Percentiles rank a stretch among this genome's conserved stretches.
These are phyloP conservation scores for Thereva unica DNA, from an alignment of 2,888 invertebrate species.

Conservation along the genomic window DNA sequence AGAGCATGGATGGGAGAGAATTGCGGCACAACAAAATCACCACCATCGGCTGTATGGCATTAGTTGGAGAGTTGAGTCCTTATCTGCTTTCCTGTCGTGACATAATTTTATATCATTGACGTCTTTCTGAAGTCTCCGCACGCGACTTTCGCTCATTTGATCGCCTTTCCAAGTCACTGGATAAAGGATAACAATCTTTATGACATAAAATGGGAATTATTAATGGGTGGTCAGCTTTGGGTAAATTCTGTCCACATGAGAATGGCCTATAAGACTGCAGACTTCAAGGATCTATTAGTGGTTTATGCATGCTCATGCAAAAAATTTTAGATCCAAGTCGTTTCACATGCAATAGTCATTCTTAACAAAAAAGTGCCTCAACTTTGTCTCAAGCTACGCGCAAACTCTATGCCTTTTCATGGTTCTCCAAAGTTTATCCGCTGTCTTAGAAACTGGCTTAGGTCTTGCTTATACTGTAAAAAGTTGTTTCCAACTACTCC, in stretches of 20 bases:
- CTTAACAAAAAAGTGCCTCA: too few relatives aligned
- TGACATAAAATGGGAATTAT: slow-evolving; percentile 47
- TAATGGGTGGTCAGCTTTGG: slow-evolving; percentile 43
- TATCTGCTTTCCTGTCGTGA: slow-evolving; percentile 60
- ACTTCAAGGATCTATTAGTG: neutral
- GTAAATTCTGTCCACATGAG: slow-evolving; percentile 6
- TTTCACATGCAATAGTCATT: too few relatives aligned
- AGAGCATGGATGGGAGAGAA: slow-evolving; percentile 14
- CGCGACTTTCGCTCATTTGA: slow-evolving; percentile 42
- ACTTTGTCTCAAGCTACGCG: too few relatives aligned
- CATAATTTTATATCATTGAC: slow-evolving; percentile 56
- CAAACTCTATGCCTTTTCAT: too few relatives aligned
- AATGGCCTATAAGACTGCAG: neutral
- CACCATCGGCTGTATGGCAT: slow-evolving; percentile 15
- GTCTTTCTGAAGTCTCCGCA: slow-evolving; percentile 34
- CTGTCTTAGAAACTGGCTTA: too few relatives aligned
- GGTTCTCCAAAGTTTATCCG: too few relatives aligned
- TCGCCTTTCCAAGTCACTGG: slow-evolving; percentile 38
- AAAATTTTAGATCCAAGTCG: too few relatives aligned
- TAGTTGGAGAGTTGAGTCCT: slow-evolving; percentile 47
- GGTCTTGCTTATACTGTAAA: too few relatives aligned
- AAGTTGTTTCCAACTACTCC: too few relatives aligned
- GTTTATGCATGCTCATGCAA: neutral
- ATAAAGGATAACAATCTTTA: slow-evolving; percentile 46
- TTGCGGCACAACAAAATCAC: slow-evolving; percentile 31